Percentiles rank a stretch among this genome's conserved stretches.
Conservation (phyloP, 2,888 invertebrate species). For the Monochamus alternatus region DNA sequence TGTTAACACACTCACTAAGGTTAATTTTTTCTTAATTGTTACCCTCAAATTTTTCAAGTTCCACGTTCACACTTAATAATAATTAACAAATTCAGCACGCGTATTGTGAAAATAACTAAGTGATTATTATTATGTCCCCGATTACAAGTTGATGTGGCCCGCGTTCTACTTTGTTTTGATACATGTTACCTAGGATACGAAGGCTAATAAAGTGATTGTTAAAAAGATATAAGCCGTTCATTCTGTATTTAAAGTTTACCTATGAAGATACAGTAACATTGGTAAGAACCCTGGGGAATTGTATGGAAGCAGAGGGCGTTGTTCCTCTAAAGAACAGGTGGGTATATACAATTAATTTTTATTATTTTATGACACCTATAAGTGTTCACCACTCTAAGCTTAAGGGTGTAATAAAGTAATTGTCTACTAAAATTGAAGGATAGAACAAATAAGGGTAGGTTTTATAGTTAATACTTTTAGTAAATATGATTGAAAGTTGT, state of each 20-base stretch:
- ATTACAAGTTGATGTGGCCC: too few species aligned
- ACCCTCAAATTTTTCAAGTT: too few species aligned
- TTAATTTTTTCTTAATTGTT: too few species aligned
- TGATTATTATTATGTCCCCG: too few species aligned
- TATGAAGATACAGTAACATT: not conserved
- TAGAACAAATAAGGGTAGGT: too few species aligned
- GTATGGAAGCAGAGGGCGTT: slow-evolving; percentile 67
- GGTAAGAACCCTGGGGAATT: slow-evolving; percentile 66
- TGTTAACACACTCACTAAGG: too few species aligned
- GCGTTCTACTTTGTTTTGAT: slow-evolving; percentile 12
- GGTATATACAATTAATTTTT: slow-evolving; percentile 34
- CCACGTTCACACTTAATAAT: too few species aligned
- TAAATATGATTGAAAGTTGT: too few species aligned
- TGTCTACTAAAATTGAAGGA: not conserved
- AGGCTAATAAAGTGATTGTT: not conserved
- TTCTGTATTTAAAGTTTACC: slow-evolving; percentile 9
- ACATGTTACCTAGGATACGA: slow-evolving; percentile 20
- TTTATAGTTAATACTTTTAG: too few species aligned
- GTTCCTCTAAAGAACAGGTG: slow-evolving; percentile 62
- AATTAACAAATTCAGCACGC: too few species aligned
- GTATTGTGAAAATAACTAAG: too few species aligned
- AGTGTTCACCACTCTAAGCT: not conserved
- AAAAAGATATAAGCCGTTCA: too few species aligned
- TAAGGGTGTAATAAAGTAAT: not conserved
- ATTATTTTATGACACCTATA: slow-evolving; percentile 1